Evolutionary conservation across 2,888 invertebrate species (phyloP), one percentile per base, ranked within the genome.

Genomic region (Drosophila prolongata): DNA sequence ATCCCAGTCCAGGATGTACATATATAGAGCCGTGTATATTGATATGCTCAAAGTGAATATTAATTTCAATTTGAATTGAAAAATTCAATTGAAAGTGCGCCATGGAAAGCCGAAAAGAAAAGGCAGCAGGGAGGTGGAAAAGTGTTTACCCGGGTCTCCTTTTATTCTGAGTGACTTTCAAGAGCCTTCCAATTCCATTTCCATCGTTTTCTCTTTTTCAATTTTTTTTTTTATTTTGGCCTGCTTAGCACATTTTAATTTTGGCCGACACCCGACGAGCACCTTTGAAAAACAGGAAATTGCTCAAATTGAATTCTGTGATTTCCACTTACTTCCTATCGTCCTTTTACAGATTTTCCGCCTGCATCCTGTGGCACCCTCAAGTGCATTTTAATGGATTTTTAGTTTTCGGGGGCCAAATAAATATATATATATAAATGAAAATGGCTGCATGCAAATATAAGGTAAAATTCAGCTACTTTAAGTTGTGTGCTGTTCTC

Each of bases 291-390:
- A 80, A 76, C 74, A 80, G 82, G 84, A 82, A 82, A 82, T 82
- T 84, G 79, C 81, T 77, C 61, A 80, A 84, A 82, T 87, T 80
- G 87, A 82, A 82, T 82, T 87, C 84, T 67, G 67, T 84, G 81
- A 82, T 83, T 82, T 82, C 76, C 85, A 76, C 38, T 49, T 64
- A 62, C 64, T 62, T 62, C 47, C 64, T 44, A 37, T 30, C 38
- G 47, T 50, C 42, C 37, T 27, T 49, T 49, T n/a, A 24, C 9
- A 19, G 34, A 50, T 52, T 56, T 46, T 61, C 54, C 46, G 40
- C 53, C 16, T 61, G 71, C 71, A 71, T 71, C 70, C 71, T 72
- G 68, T 57, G 74, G 66, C 80, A 62, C 61, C 69, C 49, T 70
- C 59, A 69, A 80, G 73, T 81, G 80, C 80, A 81, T 72, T 83